Evolutionary conservation across 2,888 invertebrate species (phyloP).

Genomic region (Eugnorisma glareosa): DNA sequence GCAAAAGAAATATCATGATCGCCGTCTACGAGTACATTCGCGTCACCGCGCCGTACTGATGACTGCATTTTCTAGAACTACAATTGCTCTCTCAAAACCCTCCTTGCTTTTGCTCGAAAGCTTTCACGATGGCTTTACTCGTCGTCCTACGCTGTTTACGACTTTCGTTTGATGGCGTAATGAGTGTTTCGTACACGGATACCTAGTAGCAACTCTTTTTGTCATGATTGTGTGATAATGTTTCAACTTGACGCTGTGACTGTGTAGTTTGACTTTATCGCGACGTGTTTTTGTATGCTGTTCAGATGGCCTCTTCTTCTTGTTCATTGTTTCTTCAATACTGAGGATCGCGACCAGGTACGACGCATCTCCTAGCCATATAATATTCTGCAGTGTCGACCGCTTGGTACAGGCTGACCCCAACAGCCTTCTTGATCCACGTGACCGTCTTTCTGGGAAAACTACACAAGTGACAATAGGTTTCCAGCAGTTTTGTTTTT

Average conservation of each 20-base stretch:
- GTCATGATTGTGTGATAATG: too few species aligned
- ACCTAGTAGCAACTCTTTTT: not conserved
- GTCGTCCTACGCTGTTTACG: not conserved
- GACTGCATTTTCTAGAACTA: conserved; percentile 6
- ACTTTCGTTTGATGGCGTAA: not conserved
- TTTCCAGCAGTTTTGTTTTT: not conserved
- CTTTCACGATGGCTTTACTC: not conserved
- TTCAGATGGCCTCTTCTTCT: not conserved
- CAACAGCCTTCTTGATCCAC: too few species aligned
- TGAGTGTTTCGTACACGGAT: not conserved
- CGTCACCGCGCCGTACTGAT: not conserved
- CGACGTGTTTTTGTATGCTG: not conserved
- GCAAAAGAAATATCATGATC: not conserved
- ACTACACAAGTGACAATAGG: not conserved
- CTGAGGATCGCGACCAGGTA: not conserved
- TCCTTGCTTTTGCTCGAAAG: conserved; percentile 13
- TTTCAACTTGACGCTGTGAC: not conserved
- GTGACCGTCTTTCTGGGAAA: not conserved
- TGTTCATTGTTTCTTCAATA: not conserved
- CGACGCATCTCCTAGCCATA: not conserved
- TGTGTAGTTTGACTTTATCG: not conserved
- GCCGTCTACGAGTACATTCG: not conserved
- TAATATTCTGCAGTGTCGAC: not conserved
- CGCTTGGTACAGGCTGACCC: not conserved
- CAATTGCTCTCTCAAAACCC: not conserved